A percentile compares a stretch with the other conserved stretches of the same genome.
Evolutionary conservation across 2,113 vertebrate species (phyloP).

Genomic region (Trachemys scripta): DNA sequence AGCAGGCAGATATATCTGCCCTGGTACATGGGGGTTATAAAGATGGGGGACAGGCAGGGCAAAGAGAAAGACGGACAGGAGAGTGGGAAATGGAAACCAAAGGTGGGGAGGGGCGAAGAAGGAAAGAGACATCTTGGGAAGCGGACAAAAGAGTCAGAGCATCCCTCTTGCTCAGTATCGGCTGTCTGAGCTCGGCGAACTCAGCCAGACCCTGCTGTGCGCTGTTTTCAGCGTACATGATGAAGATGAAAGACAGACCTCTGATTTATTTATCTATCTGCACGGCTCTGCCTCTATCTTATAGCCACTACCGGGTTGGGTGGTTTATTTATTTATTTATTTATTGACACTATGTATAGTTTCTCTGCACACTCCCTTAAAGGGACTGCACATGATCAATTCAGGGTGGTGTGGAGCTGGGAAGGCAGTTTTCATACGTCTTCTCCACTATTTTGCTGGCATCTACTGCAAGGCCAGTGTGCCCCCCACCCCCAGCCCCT

Average conservation of each 20-base stretch:
- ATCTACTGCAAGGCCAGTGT: not conserved
- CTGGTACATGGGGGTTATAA: not conserved
- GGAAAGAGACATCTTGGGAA: not conserved
- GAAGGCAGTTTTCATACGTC: not conserved
- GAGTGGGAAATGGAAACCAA: not conserved
- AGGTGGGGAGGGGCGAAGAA: not conserved
- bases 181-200: not conserved
- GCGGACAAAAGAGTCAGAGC: not conserved
- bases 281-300: not conserved
- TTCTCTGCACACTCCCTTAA: not conserved
- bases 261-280: constrained; percentile 12
- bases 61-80: not conserved
- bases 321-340: not conserved
- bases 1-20: not conserved
- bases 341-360: not conserved
- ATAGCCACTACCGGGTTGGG: not conserved
- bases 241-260: not conserved
- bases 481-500: not conserved
- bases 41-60: not conserved
- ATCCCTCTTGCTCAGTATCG: not conserved
- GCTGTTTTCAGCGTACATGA: not conserved
- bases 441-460: not conserved
- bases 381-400: not conserved
- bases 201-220: not conserved
- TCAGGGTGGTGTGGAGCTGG: not conserved